Evolutionary conservation across 23 tunicate species (phyloP).

Genomic region (Halocynthia aurantium): DNA sequence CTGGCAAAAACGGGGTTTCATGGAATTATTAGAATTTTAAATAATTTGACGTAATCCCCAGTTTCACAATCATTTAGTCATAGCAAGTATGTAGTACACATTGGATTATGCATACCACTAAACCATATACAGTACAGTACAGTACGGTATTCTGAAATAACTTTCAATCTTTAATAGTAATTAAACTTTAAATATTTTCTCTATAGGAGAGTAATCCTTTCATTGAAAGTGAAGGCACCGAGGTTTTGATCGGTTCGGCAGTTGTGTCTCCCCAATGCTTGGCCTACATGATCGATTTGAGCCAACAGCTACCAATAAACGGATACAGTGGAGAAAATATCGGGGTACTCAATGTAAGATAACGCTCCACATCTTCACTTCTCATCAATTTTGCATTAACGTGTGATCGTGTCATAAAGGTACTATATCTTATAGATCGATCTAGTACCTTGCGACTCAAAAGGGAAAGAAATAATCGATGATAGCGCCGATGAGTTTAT

Average conservation of each 20-base stretch:
- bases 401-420: neutral
- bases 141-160: no score
- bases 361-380: no score
- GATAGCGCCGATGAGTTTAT: constrained; percentile 4
- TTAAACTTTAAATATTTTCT: no score
- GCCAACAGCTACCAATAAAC: constrained; percentile 12
- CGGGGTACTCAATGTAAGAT: constrained; percentile 18
- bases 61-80: no score
- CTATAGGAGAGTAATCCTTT: constrained; percentile 16
- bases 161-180: no score
- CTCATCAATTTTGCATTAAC: neutral
- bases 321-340: constrained; percentile 20
- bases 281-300: constrained; percentile 15
- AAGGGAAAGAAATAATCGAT: constrained; percentile 21
- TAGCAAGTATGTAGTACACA: no score
- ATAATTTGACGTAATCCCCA: no score
- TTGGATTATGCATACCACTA: no score
- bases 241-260: constrained; percentile 23
- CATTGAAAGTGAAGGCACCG: neutral
- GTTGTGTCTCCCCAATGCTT: constrained; percentile 28
- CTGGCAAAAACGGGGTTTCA: no score
- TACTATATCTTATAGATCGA: neutral
- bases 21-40: no score
- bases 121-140: no score
- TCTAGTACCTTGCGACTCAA: constrained; percentile 10